phyloP scores from a whole-genome alignment of 2,888 invertebrate species.

The Drosophila kambysellisi region DNA sequence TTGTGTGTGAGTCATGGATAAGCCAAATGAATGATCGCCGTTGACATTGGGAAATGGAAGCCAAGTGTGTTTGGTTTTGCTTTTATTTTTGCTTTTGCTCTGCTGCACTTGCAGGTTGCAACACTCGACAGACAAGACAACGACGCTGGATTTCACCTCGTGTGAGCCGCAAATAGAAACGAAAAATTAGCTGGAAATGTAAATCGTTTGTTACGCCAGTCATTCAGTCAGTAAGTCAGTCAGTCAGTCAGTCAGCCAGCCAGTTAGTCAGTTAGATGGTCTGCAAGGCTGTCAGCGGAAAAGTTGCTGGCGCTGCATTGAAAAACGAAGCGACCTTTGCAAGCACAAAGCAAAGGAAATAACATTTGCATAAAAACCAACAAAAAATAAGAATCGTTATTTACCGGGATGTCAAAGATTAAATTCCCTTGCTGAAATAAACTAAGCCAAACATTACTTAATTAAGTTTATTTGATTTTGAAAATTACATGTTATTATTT shows the following conservation, averaged over 20 bases:
- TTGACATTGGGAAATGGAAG: conserved; percentile 69
- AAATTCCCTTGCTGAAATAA: conserved; percentile 18
- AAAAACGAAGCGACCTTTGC: conserved; percentile 62
- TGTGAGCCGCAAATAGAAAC: conserved; percentile 34
- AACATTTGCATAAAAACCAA: conserved; percentile 45
- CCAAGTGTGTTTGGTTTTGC: conserved; percentile 37
- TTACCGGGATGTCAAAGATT: background rate
- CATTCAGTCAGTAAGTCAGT: conserved; percentile 34
- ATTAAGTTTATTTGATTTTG: background rate
- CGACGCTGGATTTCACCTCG: conserved; percentile 53
- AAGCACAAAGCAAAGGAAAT: conserved; percentile 39
- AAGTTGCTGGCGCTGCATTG: conserved; percentile 70
- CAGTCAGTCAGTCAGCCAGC: conserved; percentile 33
- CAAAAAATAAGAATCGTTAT: conserved; percentile 14
- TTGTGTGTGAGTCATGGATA: conserved; percentile 66
- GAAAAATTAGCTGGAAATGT: conserved; percentile 73
- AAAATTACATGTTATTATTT: background rate
- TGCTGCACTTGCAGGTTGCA: conserved; percentile 55
- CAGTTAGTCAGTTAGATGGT: conserved; percentile 39
- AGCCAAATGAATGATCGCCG: conserved; percentile 71
- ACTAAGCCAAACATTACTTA: background rate
- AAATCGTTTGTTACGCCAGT: conserved; percentile 57
- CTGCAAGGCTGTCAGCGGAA: conserved; percentile 54
- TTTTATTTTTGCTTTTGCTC: conserved; percentile 38
- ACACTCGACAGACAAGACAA: conserved; percentile 28